These are phyloP conservation scores for Lycia hirtaria DNA, from an alignment of 2,888 invertebrate genomes.

Conservation along the genomic window DNA sequence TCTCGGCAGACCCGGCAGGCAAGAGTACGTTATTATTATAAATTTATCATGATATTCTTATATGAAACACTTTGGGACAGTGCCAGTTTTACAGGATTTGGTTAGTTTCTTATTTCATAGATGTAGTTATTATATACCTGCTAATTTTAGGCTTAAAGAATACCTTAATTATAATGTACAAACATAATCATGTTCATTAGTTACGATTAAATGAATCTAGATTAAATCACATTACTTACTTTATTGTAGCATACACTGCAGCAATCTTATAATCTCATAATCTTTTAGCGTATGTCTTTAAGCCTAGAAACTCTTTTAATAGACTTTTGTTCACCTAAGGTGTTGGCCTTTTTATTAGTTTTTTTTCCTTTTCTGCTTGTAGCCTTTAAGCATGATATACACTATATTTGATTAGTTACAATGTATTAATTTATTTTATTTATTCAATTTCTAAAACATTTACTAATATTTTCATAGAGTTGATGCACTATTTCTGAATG, in stretches of 20 bases:
- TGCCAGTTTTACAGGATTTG: constrained; percentile 39
- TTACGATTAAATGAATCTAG: not conserved
- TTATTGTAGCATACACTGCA: not conserved
- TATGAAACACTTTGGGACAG: constrained; percentile 47
- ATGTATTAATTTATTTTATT: no score
- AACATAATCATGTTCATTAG: not conserved
- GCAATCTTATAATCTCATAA: constrained; percentile 1
- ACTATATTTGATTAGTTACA: not conserved
- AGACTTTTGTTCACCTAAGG: constrained; percentile 11
- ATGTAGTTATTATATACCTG: constrained; percentile 6
- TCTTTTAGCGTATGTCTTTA: constrained; percentile 21
- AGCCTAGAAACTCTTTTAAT: constrained; percentile 19
- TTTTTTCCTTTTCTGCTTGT: constrained; percentile 4
- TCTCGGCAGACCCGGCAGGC: constrained; percentile 81
- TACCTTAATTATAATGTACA: not conserved
- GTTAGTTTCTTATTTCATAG: constrained; percentile 20
- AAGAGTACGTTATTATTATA: constrained; percentile 39
- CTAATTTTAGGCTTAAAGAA: constrained; percentile 34
- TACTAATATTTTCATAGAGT: constrained; percentile 5
- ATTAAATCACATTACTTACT: not conserved
- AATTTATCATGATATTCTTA: constrained; percentile 45
- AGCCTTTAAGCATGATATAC: constrained; percentile 13
- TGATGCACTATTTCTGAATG: not conserved
- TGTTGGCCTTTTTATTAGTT: constrained; percentile 16
- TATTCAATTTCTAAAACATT: not conserved